Percentiles rank a stretch among this genome's conserved stretches.
phyloP scores from a whole-genome alignment of 2,797 vertebrate genomes.

The Menidia menidia region DNA sequence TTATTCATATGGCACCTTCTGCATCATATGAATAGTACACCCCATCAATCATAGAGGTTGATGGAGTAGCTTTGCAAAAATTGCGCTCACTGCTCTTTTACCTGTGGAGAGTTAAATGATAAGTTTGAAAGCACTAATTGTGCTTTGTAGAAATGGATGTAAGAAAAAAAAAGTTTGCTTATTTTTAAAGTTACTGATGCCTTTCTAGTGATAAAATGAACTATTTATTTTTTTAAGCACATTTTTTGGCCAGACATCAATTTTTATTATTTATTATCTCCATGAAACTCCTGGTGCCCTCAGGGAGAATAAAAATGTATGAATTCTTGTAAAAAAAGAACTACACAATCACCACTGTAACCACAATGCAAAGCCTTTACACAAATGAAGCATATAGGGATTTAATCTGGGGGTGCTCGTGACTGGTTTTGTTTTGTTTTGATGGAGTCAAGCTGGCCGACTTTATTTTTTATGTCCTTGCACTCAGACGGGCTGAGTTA shows the following conservation, averaged over 20 bases:
- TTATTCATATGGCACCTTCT: neutral
- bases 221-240: neutral
- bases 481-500: neutral
- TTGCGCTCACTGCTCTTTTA: neutral
- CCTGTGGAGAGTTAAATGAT: constrained; percentile 18
- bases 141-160: neutral
- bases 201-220: neutral
- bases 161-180: neutral
- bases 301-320: neutral
- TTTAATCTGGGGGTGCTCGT: neutral
- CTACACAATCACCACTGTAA: neutral
- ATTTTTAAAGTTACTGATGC: neutral
- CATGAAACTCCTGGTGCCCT: neutral
- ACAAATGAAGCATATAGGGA: constrained; percentile 15
- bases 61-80: constrained; percentile 32
- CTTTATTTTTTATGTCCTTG: constrained; percentile 7
- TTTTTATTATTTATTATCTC: neutral
- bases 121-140: constrained; percentile 3
- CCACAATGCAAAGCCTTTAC: neutral
- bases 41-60: constrained; percentile 2
- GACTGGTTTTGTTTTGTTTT: constrained; percentile 4
- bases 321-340: constrained; percentile 8
- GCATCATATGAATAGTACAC: constrained; percentile 7
- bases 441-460: constrained; percentile 1
- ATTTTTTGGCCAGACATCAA: neutral